Evolutionary conservation across 2,113 vertebrate genomes (phyloP).

Genomic region (Spilogale gracilis): DNA sequence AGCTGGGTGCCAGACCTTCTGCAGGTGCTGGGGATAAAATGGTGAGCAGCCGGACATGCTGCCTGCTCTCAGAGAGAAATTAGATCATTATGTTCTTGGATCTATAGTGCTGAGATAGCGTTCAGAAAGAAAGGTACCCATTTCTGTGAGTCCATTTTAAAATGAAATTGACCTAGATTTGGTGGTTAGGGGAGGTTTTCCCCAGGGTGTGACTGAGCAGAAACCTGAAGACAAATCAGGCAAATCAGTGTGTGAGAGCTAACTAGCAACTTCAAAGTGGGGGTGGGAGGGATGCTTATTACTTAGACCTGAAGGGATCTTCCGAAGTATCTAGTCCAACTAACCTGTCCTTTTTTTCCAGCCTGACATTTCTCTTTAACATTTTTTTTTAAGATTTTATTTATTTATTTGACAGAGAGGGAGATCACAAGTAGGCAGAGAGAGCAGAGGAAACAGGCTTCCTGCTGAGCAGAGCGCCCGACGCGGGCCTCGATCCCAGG

Average conservation of each 20-base stretch:
- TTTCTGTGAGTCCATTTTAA: neutral
- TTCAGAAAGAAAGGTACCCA: neutral
- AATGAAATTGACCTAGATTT: neutral
- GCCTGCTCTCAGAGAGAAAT: neutral
- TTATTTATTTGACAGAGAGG: too few species aligned
- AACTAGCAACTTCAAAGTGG: fast-evolving
- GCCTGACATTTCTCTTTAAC: neutral
- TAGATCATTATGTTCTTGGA: neutral
- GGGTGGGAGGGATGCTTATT: fast-evolving
- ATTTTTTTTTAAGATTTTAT: neutral
- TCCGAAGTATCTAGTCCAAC: neutral
- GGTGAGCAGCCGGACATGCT: neutral
- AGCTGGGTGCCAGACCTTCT: neutral
- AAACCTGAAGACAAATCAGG: neutral
- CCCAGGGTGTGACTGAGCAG: neutral
- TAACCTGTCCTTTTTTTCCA: neutral
- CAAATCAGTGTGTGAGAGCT: neutral
- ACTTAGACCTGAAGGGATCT: neutral
- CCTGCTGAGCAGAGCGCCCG: too few species aligned
- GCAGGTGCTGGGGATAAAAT: neutral
- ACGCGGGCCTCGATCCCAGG: too few species aligned
- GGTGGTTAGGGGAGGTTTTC: neutral
- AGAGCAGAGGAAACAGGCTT: too few species aligned
- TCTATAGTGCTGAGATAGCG: neutral
- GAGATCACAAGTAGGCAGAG: too few species aligned